Conservation (phyloP, 1,140 invertebrate genomes). For the Stenopsyche tienmushanensis region DNA sequence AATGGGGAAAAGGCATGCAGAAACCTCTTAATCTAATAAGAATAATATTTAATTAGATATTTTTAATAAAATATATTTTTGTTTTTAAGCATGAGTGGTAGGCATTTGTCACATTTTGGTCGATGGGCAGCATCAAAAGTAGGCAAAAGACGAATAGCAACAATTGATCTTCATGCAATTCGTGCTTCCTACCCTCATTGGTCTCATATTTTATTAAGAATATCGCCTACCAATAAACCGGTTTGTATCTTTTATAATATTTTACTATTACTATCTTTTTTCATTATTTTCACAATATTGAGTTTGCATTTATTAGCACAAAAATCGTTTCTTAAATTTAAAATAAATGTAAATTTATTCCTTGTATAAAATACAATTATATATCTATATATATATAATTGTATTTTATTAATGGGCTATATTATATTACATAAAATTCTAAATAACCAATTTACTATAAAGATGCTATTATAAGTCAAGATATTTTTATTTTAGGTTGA, state of each 20-base stretch:
- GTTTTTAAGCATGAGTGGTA: slow-evolving; percentile 51
- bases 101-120: slow-evolving; percentile 61
- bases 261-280: neutral
- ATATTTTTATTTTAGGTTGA: slow-evolving; percentile 54
- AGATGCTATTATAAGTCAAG: too few relatives aligned
- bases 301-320: too few relatives aligned
- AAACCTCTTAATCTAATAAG: too few relatives aligned
- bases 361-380: too few relatives aligned
- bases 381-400: too few relatives aligned
- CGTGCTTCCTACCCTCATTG: slow-evolving; percentile 56
- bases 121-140: slow-evolving; percentile 48
- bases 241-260: slow-evolving; percentile 49
- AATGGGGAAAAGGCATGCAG: too few relatives aligned
- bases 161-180: slow-evolving; percentile 64
- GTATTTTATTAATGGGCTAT: neutral
- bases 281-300: too few relatives aligned
- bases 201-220: slow-evolving; percentile 71
- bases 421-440: slow-evolving; percentile 13
- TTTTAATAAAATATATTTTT: slow-evolving; percentile 13
- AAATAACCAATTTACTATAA: too few relatives aligned
- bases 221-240: slow-evolving; percentile 60
- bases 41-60: slow-evolving; percentile 19
- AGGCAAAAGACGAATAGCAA: slow-evolving; percentile 58
- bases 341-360: too few relatives aligned
- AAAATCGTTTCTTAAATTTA: too few relatives aligned